Percentiles rank a stretch among this genome's conserved stretches.
Conservation (phyloP, 1,140 invertebrate genomes). For the Drosophila erecta region DNA sequence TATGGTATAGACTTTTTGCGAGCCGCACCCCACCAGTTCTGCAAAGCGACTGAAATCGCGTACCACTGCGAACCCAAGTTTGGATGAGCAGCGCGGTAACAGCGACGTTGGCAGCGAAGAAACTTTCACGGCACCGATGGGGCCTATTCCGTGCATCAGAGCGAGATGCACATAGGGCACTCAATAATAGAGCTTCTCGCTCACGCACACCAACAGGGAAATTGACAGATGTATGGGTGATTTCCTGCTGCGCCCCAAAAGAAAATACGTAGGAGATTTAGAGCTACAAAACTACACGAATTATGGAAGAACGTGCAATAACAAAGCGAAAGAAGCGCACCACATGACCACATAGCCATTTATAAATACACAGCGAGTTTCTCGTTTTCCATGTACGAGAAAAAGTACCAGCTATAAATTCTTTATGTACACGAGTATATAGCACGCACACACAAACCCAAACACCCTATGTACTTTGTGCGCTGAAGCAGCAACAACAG, state of each 20-base stretch:
- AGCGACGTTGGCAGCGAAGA: slow-evolving; percentile 29
- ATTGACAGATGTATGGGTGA: slow-evolving; percentile 35
- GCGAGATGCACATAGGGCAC: slow-evolving; percentile 23
- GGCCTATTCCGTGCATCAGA: slow-evolving; percentile 5
- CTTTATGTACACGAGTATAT: slow-evolving; percentile 76
- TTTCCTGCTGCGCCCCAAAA: slow-evolving; percentile 78
- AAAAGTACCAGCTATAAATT: slow-evolving; percentile 80
- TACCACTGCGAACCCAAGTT: slow-evolving; percentile 51
- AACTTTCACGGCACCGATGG: slow-evolving; percentile 74
- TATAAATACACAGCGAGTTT: slow-evolving; percentile 72
- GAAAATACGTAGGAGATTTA: slow-evolving; percentile 55
- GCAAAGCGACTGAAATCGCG: slow-evolving; percentile 66
- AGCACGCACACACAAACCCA: slow-evolving; percentile 23
- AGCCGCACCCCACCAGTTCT: slow-evolving; percentile 77
- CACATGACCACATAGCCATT: slow-evolving; percentile 74
- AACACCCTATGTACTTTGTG: slow-evolving; percentile 52
- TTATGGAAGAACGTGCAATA: slow-evolving; percentile 73
- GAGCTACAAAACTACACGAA: slow-evolving; percentile 73
- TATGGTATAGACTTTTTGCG: slow-evolving; percentile 21
- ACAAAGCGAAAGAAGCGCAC: slow-evolving; percentile 63
- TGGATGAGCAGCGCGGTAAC: slow-evolving; percentile 31
- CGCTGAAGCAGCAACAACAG: slow-evolving; percentile 75
- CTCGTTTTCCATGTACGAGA: slow-evolving; percentile 75
- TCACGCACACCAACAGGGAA: slow-evolving; percentile 25
- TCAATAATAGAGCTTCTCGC: slow-evolving; percentile 27